Conservation (phyloP, 2,888 invertebrate genomes). For the Volucella inanis region DNA sequence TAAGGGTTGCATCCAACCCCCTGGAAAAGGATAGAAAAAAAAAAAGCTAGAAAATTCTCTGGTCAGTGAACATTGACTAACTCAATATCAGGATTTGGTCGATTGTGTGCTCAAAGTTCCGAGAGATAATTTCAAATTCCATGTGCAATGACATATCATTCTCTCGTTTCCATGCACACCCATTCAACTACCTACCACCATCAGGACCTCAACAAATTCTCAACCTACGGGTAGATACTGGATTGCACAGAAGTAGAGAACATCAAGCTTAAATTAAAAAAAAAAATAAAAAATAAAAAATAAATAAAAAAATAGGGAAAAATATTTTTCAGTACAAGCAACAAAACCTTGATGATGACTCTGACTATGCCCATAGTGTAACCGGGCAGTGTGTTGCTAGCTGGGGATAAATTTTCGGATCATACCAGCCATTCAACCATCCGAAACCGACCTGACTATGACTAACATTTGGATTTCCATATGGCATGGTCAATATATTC, state of each 20-base stretch:
- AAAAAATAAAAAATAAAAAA: slow-evolving; percentile 9
- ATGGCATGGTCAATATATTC: slow-evolving; percentile 66
- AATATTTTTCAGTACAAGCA: slow-evolving; percentile 6
- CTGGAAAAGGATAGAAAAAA: slow-evolving; percentile 25
- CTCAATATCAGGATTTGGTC: slow-evolving; percentile 75
- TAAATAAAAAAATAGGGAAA: neutral
- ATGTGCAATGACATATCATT: slow-evolving; percentile 69
- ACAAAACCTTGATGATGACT: slow-evolving; percentile 46
- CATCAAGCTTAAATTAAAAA: slow-evolving; percentile 8
- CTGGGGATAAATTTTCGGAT: slow-evolving; percentile 53
- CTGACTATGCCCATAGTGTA: slow-evolving; percentile 4
- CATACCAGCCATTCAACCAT: slow-evolving; percentile 44
- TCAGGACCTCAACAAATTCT: slow-evolving; percentile 44
- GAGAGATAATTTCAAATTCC: slow-evolving; percentile 75
- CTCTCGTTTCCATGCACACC: slow-evolving; percentile 41
- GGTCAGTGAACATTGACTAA: slow-evolving; percentile 75
- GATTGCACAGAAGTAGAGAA: neutral
- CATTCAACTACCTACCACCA: no score
- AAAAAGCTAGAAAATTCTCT: slow-evolving; percentile 68
- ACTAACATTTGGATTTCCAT: slow-evolving; percentile 65
- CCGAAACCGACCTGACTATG: slow-evolving; percentile 55
- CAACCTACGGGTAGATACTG: neutral
- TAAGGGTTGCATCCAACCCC: neutral
- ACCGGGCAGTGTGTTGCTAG: neutral
- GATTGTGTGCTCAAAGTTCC: slow-evolving; percentile 75